These are phyloP conservation scores for Ladona fulva DNA, from an alignment of 1,140 invertebrate genomes.

Conservation along the genomic window DNA sequence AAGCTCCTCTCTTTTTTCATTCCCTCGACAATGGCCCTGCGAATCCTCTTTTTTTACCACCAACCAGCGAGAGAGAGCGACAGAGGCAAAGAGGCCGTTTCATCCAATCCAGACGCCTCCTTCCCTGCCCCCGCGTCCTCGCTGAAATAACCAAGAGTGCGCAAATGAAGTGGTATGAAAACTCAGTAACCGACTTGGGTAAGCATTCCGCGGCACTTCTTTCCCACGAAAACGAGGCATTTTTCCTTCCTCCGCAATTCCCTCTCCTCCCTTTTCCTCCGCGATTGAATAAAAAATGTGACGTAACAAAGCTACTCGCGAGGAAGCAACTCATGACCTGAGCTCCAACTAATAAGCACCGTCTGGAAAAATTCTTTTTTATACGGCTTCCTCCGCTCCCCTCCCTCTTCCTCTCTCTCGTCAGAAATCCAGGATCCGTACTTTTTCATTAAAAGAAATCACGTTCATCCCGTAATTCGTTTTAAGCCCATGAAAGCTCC, in stretches of 20 bases:
- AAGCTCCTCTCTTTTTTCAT: background rate
- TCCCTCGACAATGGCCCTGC: background rate
- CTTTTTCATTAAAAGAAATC: slow-evolving; percentile 3
- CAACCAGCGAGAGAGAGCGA: too few relatives aligned
- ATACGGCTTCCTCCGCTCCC: background rate
- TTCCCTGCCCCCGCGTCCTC: background rate
- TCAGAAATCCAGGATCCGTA: background rate
- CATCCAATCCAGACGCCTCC: background rate
- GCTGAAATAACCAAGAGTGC: background rate
- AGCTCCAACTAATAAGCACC: background rate
- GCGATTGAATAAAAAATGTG: background rate
- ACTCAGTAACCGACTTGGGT: slow-evolving; percentile 3
- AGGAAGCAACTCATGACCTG: background rate
- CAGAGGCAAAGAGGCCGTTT: background rate
- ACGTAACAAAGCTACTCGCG: background rate
- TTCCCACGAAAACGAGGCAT: background rate
- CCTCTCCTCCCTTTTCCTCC: background rate
- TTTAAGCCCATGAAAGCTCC: background rate
- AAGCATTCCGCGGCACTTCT: background rate
- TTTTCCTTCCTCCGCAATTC: background rate
- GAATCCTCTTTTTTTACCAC: background rate
- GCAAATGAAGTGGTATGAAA: slow-evolving; percentile 9
- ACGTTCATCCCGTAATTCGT: background rate
- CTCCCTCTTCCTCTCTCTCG: background rate
- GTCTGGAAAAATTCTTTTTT: background rate